Evolutionary conservation across 2,797 vertebrate species (phyloP).

Genomic region (Pantherophis vulpinus): DNA sequence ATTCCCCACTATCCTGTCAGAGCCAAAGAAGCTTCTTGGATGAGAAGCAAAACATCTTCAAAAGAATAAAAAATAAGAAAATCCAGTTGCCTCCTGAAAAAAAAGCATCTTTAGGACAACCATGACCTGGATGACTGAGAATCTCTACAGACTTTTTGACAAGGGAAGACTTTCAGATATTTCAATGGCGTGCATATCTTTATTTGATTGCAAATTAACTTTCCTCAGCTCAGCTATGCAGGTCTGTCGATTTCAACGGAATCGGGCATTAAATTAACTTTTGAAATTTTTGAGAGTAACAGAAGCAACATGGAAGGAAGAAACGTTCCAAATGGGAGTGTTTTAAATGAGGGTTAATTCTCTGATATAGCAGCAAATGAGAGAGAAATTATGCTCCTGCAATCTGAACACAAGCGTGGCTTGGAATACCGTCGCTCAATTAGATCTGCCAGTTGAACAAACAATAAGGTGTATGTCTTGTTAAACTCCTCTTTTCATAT

Average conservation of each 20-base stretch:
- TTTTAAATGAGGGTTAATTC: constrained; percentile 65
- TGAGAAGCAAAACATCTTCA: no score
- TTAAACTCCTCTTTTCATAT: constrained; percentile 59
- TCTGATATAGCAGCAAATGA: constrained; percentile 56
- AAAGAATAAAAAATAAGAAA: no score
- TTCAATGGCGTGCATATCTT: constrained; percentile 17
- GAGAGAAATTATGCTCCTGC: constrained; percentile 51
- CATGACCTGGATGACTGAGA: no score
- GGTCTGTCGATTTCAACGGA: constrained; percentile 45
- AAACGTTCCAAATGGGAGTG: constrained; percentile 45
- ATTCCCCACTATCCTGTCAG: no score
- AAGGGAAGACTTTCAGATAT: constrained; percentile 41
- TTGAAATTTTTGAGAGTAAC: constrained; percentile 36
- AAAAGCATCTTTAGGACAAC: no score
- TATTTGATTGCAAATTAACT: constrained; percentile 49
- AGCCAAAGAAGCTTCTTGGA: no score
- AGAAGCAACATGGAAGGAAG: constrained; percentile 41
- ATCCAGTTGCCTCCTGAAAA: no score
- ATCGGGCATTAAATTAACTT: constrained; percentile 50
- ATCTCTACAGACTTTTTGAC: background rate
- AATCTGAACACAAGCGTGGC: constrained; percentile 35
- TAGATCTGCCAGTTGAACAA: constrained; percentile 52
- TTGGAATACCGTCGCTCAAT: constrained; percentile 49
- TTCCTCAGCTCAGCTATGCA: constrained; percentile 12
- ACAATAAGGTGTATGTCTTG: constrained; percentile 49